A percentile compares a stretch with the other conserved stretches of the same genome.
Evolutionary conservation across 2,797 vertebrate species (phyloP).

Genomic region (Hoplostethus atlanticus): DNA sequence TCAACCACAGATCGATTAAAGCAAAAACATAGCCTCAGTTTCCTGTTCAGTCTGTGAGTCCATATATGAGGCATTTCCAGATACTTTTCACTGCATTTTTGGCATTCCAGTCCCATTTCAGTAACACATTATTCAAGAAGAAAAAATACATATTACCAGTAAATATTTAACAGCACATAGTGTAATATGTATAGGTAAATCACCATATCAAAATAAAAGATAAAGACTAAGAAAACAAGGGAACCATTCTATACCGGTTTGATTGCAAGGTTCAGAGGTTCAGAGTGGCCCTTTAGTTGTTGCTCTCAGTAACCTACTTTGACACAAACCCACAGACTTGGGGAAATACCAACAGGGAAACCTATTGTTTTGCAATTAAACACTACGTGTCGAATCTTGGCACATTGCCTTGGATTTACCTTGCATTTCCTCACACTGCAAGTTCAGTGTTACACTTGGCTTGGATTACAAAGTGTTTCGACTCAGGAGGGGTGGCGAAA

Average conservation of each 20-base stretch:
- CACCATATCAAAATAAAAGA: not conserved
- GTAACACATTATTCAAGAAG: not conserved
- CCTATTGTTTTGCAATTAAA: constrained; percentile 52
- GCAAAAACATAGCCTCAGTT: no score
- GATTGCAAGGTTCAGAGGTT: not conserved
- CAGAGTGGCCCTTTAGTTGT: not conserved
- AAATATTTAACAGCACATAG: not conserved
- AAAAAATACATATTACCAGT: not conserved
- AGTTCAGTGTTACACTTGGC: constrained; percentile 51
- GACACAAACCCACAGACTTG: constrained; percentile 10
- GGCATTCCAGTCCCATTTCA: not conserved
- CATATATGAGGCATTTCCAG: no score
- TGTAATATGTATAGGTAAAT: not conserved
- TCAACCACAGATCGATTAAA: no score
- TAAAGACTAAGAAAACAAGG: not conserved
- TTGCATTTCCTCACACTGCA: constrained; percentile 12
- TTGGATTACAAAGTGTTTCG: constrained; percentile 19
- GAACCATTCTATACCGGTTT: not conserved
- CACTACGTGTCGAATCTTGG: constrained; percentile 24
- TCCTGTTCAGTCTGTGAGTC: no score
- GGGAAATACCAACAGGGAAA: constrained; percentile 14
- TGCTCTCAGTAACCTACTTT: constrained; percentile 16
- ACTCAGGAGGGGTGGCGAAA: constrained; percentile 3
- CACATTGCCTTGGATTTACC: constrained; percentile 7
- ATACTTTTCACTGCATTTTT: not conserved